Evolutionary conservation across 2,113 vertebrate species (phyloP), one percentile per base, ranked within the genome.

Genomic region (Elachura formosa): DNA sequence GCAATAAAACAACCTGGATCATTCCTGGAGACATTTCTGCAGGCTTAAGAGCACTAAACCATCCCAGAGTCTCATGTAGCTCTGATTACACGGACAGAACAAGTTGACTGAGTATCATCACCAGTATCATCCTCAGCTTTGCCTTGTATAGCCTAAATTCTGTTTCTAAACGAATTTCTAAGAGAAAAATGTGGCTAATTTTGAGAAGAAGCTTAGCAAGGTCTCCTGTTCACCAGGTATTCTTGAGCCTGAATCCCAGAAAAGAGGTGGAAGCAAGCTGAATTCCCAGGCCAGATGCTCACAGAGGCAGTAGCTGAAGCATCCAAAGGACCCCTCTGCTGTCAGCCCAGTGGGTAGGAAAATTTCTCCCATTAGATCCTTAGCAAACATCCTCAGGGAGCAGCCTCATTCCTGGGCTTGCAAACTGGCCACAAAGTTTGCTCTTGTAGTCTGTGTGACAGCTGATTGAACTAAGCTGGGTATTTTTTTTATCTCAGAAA

Each of bases 1-100:
- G 63, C 82, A 83, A 52, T 80, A 89, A 93, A 96, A 85, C 84
- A 94, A 87, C 82, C 56, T 67, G 58, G 89, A 80, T 96, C 95
- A 63, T 46, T 96, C 59, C 82, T 62, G 75, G 55, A 90, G 93
- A 96, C 63, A 43, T 59, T 84, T 96, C 68, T 74, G 82, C 68
- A 67, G 75, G 46, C 51, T 92, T 59, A 87, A 62, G 92, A 94
- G 87, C 74, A 73, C 72, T 80, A 89, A 94, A 94, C 55, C 51
- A 76, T 41, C 75, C 52, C 1, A 5, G 51, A 74, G 75, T 71
- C 93, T 90, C 87, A n/a, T 36, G 84, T 73, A 90, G 91, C 63
- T 72, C 87, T 69, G 78, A 91, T 80, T 83, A 76, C 93, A 85
- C 12, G 6, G 78, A 77, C 55, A 77, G 61, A 88, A 62, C 48